phyloP scores from a whole-genome alignment of 2,797 vertebrate species.

The Novumbra hubbsi region DNA sequence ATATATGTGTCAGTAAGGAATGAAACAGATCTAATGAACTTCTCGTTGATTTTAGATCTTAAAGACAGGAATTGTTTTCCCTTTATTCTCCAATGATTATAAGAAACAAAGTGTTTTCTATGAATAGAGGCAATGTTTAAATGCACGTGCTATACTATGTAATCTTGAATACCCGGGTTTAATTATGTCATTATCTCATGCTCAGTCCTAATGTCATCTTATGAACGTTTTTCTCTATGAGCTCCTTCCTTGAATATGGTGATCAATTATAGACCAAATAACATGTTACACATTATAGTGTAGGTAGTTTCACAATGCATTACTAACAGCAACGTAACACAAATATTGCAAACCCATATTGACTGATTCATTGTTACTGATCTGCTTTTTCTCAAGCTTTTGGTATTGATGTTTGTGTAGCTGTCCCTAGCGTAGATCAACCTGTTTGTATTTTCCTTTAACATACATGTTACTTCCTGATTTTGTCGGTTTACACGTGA shows the following conservation, averaged over 20 bases:
- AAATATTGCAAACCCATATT: not conserved
- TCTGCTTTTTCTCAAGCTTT: not conserved
- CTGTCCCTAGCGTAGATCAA: not conserved
- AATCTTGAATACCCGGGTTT: conserved; percentile 13
- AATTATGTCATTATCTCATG: not conserved
- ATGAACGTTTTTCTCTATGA: not conserved
- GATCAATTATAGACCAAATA: not conserved
- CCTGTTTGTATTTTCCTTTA: no score
- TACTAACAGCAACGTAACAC: not conserved
- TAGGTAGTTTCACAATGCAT: not conserved
- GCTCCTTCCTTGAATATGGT: not conserved
- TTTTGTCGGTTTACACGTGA: no score
- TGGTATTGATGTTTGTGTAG: not conserved
- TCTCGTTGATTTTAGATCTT: not conserved
- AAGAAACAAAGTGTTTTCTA: not conserved
- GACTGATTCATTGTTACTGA: not conserved
- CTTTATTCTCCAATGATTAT: not conserved
- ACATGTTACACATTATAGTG: not conserved
- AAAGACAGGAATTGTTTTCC: not conserved
- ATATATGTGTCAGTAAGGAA: not conserved
- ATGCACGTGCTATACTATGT: conserved; percentile 22
- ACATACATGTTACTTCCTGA: no score
- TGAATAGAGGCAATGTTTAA: conserved; percentile 12
- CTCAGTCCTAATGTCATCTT: not conserved
- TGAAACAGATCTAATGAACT: not conserved